Conservation (phyloP, 2,888 invertebrate species). For the Empis livida region DNA sequence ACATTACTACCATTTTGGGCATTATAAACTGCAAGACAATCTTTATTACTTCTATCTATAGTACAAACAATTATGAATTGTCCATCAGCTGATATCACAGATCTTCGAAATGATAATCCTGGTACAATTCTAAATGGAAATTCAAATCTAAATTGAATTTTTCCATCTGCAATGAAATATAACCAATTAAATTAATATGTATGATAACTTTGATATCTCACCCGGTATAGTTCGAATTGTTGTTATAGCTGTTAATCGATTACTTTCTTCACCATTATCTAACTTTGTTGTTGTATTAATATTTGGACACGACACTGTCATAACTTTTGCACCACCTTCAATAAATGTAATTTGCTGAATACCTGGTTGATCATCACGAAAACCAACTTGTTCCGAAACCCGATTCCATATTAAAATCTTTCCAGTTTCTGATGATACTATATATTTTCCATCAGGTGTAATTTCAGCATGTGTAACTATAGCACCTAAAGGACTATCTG, state of each 20-base stretch:
- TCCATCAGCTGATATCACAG: slow-evolving; percentile 72
- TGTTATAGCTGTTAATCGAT: slow-evolving; percentile 48
- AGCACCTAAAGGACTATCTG: slow-evolving; percentile 84
- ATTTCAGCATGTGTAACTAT: slow-evolving; percentile 89
- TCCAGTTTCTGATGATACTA: slow-evolving; percentile 85
- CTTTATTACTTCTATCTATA: slow-evolving; percentile 68
- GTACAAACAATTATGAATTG: slow-evolving; percentile 64
- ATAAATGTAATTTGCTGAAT: slow-evolving; percentile 36
- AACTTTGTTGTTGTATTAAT: slow-evolving; percentile 36
- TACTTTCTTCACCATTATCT: slow-evolving; percentile 47
- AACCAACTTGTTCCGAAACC: slow-evolving; percentile 49
- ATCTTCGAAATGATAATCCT: slow-evolving; percentile 57
- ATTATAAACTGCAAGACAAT: slow-evolving; percentile 72
- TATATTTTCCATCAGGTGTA: slow-evolving; percentile 68
- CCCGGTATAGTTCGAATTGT: slow-evolving; percentile 62
- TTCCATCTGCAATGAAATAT: slow-evolving; percentile 49
- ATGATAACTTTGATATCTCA: slow-evolving; percentile 22
- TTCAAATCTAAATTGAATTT: slow-evolving; percentile 65
- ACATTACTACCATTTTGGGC: slow-evolving; percentile 59
- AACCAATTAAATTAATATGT: not conserved
- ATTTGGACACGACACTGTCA: slow-evolving; percentile 34
- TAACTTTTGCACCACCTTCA: slow-evolving; percentile 32
- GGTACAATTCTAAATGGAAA: slow-evolving; percentile 62
- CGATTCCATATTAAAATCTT: slow-evolving; percentile 82
- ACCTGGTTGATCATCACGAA: slow-evolving; percentile 62